Base-by-base conservation (phyloP, 2,888 invertebrate species). In the Caenorhabditis japonica region DNA sequence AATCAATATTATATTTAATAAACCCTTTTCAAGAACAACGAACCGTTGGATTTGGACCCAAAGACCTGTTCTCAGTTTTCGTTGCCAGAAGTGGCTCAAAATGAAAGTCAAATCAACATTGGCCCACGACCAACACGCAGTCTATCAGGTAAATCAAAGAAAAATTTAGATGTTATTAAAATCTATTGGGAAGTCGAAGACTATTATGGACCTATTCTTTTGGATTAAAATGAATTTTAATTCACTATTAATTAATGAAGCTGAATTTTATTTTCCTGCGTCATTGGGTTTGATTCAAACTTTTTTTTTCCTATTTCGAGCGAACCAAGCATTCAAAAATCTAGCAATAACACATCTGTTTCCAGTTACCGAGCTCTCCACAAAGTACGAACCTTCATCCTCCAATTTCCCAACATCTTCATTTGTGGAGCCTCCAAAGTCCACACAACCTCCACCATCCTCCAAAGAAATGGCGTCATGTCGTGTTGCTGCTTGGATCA, bases 21-120 rank as follows among this genome's bases (percentile, higher is more conserved):
- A n/a, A n/a, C n/a, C n/a, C 5, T 38, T 17, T 56, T 70, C 66
- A 47, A 78, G 78, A 73, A 75, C 43, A 69, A 75, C 36, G 78
- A 78, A 33, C 41, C 59, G 27, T 46, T 76, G 21, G 75, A 73
- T 15, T 30, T 75, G 12, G 76, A 78, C 36, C 39, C 73, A 19
- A 76, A 74, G 38, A 56, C 70, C 10, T 62, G 61, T 43, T 78
- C 78, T 0, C 78, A 78, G 30, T 66, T 66, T 17, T 78, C 78
- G 1, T 53, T 78, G 2, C 78, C 76, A 13, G 73, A 76, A 27
- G 78, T 75, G 23, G 62, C 75, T 10, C 55, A 66, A 15, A 64
- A 58, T n/a, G 55, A 60, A 27, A 30, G 34, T 2, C 33, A 52
- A 17, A 34, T 39, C 4, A 17, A 38, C 33, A 60, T 36, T 38